Evolutionary conservation across 2,888 invertebrate species (phyloP).

Genomic region (Crepidodera aurea): DNA sequence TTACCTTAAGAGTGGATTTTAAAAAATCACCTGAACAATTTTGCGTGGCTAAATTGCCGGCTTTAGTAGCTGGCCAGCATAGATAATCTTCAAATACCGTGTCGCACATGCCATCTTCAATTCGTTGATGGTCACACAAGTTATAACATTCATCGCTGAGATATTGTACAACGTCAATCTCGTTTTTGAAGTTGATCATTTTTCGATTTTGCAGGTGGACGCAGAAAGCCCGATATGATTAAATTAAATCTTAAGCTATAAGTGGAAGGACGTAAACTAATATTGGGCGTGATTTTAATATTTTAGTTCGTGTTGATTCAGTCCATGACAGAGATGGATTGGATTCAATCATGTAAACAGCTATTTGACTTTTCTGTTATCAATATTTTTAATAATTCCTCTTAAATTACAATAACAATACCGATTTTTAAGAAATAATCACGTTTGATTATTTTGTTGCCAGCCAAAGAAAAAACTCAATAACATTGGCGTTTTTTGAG

Average conservation of each 20-base stretch:
- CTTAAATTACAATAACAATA: conserved; percentile 31
- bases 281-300: conserved; percentile 45
- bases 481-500: background rate
- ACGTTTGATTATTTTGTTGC: conserved; percentile 14
- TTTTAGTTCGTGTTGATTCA: conserved; percentile 42
- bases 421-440: conserved; percentile 25
- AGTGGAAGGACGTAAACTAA: conserved; percentile 33
- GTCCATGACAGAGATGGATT: conserved; percentile 47
- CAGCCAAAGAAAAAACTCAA: background rate
- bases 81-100: conserved; percentile 64
- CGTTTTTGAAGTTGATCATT: conserved; percentile 6
- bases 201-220: background rate
- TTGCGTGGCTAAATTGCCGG: conserved; percentile 58
- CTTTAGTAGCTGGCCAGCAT: conserved; percentile 64
- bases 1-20: conserved; percentile 41
- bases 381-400: conserved; percentile 31
- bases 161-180: background rate
- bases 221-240: too few relatives aligned
- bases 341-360: conserved; percentile 29
- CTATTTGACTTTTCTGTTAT: conserved; percentile 25
- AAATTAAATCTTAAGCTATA: too few relatives aligned
- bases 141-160: conserved; percentile 15
- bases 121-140: background rate
- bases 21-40: conserved; percentile 60
- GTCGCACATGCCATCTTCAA: conserved; percentile 53